These are phyloP conservation scores for Scopus umbretta DNA, from an alignment of 2,113 vertebrate genomes.

Conservation along the genomic window DNA sequence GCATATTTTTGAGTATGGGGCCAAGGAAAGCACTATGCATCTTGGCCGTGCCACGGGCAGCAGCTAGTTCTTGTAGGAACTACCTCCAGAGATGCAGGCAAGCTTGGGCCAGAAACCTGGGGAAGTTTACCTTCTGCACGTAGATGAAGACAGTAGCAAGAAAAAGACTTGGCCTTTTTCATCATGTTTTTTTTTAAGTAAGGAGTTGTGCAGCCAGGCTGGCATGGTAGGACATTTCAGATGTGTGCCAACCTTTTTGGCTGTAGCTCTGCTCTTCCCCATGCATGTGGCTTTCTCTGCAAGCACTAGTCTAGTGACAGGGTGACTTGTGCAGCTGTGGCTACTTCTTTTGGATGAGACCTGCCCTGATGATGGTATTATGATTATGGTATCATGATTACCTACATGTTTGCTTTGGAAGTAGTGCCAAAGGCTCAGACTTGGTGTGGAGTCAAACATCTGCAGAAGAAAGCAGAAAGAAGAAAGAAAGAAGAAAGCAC, in stretches of 20 bases:
- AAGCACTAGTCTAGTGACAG: background rate
- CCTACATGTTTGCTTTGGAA: background rate
- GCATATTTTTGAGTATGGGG: fast-evolving
- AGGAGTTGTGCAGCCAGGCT: background rate
- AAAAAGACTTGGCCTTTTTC: background rate
- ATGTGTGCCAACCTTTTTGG: background rate
- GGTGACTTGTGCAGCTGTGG: background rate
- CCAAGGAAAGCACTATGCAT: background rate
- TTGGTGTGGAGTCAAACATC: background rate
- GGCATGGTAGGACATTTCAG: background rate
- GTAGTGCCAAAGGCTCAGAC: background rate
- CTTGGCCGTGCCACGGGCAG: background rate
- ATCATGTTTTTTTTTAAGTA: background rate
- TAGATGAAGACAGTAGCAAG: background rate
- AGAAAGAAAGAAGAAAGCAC: background rate
- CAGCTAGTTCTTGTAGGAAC: background rate
- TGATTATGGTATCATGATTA: background rate
- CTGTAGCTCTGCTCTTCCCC: background rate
- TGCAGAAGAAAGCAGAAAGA: background rate
- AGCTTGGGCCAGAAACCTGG: fast-evolving
- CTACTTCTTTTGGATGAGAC: background rate
- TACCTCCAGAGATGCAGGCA: background rate
- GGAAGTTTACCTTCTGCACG: background rate
- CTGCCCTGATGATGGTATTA: background rate
- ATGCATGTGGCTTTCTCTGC: background rate